Base-by-base conservation (phyloP, 2,888 invertebrate genomes). In the Calameuta filiformis region DNA sequence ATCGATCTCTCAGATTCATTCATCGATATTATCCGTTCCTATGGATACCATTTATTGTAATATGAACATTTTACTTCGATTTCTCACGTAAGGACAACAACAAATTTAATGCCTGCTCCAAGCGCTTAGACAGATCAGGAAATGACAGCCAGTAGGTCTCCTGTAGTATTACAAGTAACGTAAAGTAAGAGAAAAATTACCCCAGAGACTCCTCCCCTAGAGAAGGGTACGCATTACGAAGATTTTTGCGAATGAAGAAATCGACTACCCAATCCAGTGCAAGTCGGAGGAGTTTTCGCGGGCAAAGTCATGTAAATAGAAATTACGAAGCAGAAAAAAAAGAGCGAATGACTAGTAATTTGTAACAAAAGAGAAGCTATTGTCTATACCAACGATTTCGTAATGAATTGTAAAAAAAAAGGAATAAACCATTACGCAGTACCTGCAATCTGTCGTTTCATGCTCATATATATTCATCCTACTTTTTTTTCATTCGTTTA, bases 401-500 rank as follows among this genome's bases (percentile, higher is more conserved):
- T 77, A 85, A 84, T 84, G 83, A 83, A 80, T 40, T 73, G 30
- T 80, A 84, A 68, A 80, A 81, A 33, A 82, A 81, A 83, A 82
- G 69, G 69, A 79, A 82, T 73, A 76, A 76, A 82, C 75, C 76
- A 74, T 80, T 74, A 77, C 80, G 80, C 77, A 80, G 73, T 56
- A 56, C 40, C 40, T 56, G 40, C 40, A 56, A 56, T 56, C 23
- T 56, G 40, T 56, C 40, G 40, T 56, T 56, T 56, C 9, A 40
- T 23, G 6, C 23, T 56, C 23, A 79, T 78, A 23, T 35, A 68
- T 56, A n/a, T 11, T 31, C n/a, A 3, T 68, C 40, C 23, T 11
- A n/a, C 0, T 9, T n/a, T 75, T 37, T 37, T 35, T 11, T 69
- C 11, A 23, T 6, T 56, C 23, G 6, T 56, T 23, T 56, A 56